Evolutionary conservation across 2,888 invertebrate genomes (phyloP).

Genomic region (Pandemis heparana): DNA sequence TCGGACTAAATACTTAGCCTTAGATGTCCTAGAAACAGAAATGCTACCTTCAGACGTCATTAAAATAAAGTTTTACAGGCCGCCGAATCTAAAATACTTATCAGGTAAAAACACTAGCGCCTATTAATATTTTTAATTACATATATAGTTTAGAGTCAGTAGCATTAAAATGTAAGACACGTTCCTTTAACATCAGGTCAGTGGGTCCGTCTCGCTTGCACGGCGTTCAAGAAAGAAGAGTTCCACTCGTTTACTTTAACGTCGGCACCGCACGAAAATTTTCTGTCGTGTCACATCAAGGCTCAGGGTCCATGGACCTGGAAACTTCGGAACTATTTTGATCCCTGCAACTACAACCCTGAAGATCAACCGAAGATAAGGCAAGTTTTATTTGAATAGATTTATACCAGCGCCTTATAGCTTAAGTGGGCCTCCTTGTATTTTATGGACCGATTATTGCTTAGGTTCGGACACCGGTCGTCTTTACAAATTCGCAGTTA

Average conservation of each 20-base stretch:
- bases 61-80: conserved; percentile 97
- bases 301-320: conserved; percentile 97
- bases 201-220: conserved; percentile 97
- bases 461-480: too few relatives aligned
- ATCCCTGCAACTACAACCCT: conserved; percentile 95
- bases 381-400: conserved; percentile 50
- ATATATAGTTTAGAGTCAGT: too few relatives aligned
- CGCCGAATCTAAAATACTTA: conserved; percentile 96
- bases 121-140: background rate
- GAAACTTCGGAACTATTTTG: conserved; percentile 97
- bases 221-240: conserved; percentile 94
- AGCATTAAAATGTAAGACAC: background rate
- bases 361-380: conserved; percentile 94
- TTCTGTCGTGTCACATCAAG: conserved; percentile 97
- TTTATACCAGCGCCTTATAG: too few relatives aligned
- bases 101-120: conserved; percentile 78
- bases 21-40: conserved; percentile 97
- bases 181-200: conserved; percentile 86
- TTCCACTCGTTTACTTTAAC: conserved; percentile 98
- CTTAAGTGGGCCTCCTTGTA: too few relatives aligned
- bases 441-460: too few relatives aligned
- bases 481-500: too few relatives aligned
- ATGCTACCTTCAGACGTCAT: conserved; percentile 97
- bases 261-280: conserved; percentile 98
- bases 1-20: conserved; percentile 95